A percentile compares a stretch with the other conserved stretches of the same genome.
These are phyloP conservation scores for Gymnothorax reevesii DNA, from an alignment of 2,797 vertebrate genomes.

Conservation along the genomic window DNA sequence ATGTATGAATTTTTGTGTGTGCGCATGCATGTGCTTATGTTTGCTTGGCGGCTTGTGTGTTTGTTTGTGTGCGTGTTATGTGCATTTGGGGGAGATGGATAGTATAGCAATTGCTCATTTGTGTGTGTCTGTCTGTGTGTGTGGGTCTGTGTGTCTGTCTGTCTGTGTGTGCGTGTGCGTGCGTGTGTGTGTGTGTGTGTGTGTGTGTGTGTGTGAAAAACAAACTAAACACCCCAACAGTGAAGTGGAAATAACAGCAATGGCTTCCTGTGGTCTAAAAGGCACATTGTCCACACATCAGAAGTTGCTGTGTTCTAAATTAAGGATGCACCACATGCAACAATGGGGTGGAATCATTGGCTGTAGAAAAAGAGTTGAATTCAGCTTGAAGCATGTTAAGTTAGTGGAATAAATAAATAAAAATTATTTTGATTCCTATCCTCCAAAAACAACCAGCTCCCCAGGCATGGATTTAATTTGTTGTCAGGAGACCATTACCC, in stretches of 20 bases:
- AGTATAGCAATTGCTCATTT: too few species aligned
- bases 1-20: not conserved
- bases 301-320: not conserved
- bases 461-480: not conserved
- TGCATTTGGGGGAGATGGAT: too few species aligned
- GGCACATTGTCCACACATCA: not conserved
- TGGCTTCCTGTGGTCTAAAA: not conserved
- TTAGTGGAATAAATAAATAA: not conserved
- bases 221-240: not conserved
- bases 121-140: not conserved
- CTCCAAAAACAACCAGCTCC: not conserved
- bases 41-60: not conserved
- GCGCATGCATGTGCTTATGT: not conserved
- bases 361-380: not conserved
- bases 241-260: not conserved
- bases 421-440: not conserved
- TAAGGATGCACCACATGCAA: not conserved
- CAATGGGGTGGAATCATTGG: not conserved
- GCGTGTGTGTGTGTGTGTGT: not conserved
- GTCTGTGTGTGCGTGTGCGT: not conserved
- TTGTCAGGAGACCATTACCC: not conserved
- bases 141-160: not conserved
- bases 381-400: not conserved
- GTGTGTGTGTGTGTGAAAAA: not conserved
- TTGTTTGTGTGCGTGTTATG: not conserved